Evolutionary conservation across 2,888 invertebrate genomes (phyloP).

Genomic region (Drosophila imparisetae): DNA sequence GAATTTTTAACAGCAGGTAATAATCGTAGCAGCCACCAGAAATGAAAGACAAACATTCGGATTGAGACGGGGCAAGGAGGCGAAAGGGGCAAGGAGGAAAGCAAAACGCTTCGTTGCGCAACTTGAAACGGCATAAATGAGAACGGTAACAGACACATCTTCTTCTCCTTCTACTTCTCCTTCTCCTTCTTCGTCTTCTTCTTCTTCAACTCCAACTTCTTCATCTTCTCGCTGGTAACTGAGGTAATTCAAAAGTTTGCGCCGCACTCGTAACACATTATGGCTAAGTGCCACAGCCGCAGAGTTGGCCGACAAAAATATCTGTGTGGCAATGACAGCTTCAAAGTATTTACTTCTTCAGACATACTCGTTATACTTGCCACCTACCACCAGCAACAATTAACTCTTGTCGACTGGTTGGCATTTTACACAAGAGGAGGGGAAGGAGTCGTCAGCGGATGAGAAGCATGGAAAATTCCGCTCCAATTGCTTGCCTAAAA

Average conservation of each 20-base stretch:
- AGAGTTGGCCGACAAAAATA: slow-evolving; percentile 29
- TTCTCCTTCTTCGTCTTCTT: not conserved
- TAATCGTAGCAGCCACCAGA: slow-evolving; percentile 70
- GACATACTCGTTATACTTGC: slow-evolving; percentile 37
- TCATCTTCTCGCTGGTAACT: slow-evolving; percentile 51
- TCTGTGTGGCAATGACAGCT: slow-evolving; percentile 75
- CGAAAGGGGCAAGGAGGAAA: not conserved
- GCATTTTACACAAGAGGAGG: not conserved
- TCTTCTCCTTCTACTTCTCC: slow-evolving; percentile 2
- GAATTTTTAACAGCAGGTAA: slow-evolving; percentile 81
- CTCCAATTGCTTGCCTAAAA: slow-evolving; percentile 15
- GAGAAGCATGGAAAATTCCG: not conserved
- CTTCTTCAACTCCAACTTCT: slow-evolving; percentile 12
- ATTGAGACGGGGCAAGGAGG: slow-evolving; percentile 3
- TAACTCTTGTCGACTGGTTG: slow-evolving; percentile 52
- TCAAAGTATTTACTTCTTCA: slow-evolving; percentile 68
- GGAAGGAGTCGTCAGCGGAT: not conserved
- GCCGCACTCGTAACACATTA: slow-evolving; percentile 68
- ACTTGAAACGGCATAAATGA: slow-evolving; percentile 80
- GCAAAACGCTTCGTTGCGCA: slow-evolving; percentile 69
- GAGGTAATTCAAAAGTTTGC: slow-evolving; percentile 79
- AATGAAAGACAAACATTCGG: slow-evolving; percentile 76
- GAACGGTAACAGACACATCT: slow-evolving; percentile 59
- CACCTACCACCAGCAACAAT: slow-evolving; percentile 59
- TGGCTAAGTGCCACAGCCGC: slow-evolving; percentile 60